Evolutionary conservation across 2,113 vertebrate genomes (phyloP), one percentile per base, ranked within the genome.

Genomic region (Mastomys natalensis): DNA sequence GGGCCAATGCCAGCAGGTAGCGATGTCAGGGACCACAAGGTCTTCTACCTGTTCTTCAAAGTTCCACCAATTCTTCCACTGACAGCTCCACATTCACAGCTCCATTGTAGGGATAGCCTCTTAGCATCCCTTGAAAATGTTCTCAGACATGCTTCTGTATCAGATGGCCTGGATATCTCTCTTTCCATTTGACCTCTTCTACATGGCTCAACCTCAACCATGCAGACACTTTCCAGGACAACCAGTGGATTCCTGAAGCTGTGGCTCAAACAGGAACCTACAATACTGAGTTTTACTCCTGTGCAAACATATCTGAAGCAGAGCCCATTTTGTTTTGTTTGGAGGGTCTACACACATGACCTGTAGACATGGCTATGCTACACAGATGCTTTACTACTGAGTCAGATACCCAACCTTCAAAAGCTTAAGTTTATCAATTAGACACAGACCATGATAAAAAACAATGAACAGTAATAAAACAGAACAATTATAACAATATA

Each of bases 91-190:
- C 2, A 22, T 17, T n/a, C n/a, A n/a, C 43, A n/a, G 45, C 40
- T 53, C 8, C 62, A 19, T 24, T 11, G 4, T 58, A n/a, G 40
- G 53, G 80, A 19, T 1, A 6, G 55, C 22, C 22, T 40, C 40
- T 53, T 17, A 10, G 3, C 8, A 5, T 8, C 66, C 48, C 13
- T 0, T 0, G 17, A 13, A 31, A 13, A 10, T 0, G 11, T 51
- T 62, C 34, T 72, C 62, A 51, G 16, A 1, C 0, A 0, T 29
- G 31, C 9, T 89, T 17, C 62, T 17, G 7, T 51, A 15, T 13
- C n/a, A 58, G 1, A 13, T 43, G 37, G 43, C 37, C 24, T 40
- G 1, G 1, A 12, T 7, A 26, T 22, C 1, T 48, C 37, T 70
- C 1, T 24, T 95, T 58, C 5, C 26, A 0, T 34, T 31, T 55